Percentiles rank a stretch among this genome's conserved stretches.
phyloP scores from a whole-genome alignment of 2,888 invertebrate species.

The Ornithoptera alexandrae region DNA sequence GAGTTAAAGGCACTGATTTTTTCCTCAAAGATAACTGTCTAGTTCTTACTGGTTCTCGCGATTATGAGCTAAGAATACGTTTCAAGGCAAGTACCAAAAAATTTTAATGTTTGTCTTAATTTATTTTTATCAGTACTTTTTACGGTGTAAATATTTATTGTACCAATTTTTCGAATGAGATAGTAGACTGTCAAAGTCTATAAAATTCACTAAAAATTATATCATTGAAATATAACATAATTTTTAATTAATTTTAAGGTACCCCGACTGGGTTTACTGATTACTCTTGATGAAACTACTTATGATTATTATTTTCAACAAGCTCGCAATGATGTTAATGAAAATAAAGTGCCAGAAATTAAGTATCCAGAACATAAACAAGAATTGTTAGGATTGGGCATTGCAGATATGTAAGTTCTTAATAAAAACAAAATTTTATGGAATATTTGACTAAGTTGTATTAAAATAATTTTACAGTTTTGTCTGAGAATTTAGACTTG shows the following conservation, averaged over 20 bases:
- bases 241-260: conserved; percentile 52
- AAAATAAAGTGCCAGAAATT: conserved; percentile 88
- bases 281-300: conserved; percentile 85
- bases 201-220: background rate
- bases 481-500: too few species aligned
- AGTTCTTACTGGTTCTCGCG: conserved; percentile 70
- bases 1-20: conserved; percentile 81
- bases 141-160: background rate
- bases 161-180: background rate
- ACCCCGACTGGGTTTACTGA: conserved; percentile 81
- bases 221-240: too few species aligned
- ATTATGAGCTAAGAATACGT: conserved; percentile 88
- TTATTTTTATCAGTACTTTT: background rate
- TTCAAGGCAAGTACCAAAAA: conserved; percentile 81
- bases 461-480: too few species aligned
- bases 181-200: background rate
- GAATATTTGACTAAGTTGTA: background rate
- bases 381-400: conserved; percentile 90
- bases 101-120: background rate
- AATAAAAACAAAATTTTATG: background rate
- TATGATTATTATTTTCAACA: conserved; percentile 93
- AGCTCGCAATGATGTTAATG: conserved; percentile 89
- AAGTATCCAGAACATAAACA: conserved; percentile 87
- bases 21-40: conserved; percentile 84
- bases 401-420: conserved; percentile 88